phyloP scores from a whole-genome alignment of 64 coral and sea anemone species.

The Hydrozoanthus tunicans region DNA sequence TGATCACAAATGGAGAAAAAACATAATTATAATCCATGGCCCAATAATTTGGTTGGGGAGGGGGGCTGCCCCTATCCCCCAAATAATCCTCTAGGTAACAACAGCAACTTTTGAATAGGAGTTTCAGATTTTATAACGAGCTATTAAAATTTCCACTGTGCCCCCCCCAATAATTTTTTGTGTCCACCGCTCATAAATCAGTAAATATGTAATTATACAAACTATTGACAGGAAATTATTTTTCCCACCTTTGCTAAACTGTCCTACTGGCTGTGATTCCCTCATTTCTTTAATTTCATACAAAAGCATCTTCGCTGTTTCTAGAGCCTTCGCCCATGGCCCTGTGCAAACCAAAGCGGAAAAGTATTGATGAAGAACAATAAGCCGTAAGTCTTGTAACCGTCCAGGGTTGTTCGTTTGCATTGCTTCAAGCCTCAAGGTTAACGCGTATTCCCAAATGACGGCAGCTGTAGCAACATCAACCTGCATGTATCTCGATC shows the following conservation, averaged over 20 bases:
- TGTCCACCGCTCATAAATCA: no score
- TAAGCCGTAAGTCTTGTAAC: not conserved
- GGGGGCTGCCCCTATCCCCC: no score
- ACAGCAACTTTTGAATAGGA: no score
- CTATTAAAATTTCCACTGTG: no score
- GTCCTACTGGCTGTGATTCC: not conserved
- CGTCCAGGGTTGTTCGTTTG: not conserved
- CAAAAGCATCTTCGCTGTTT: conserved; percentile 27
- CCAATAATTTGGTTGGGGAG: no score
- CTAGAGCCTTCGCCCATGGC: conserved; percentile 1
- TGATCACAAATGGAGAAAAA: no score
- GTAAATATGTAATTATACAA: no score
- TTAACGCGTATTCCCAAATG: conserved; percentile 51
- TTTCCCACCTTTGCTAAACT: not conserved
- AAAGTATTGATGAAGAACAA: conserved; percentile 25
- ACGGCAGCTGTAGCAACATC: conserved; percentile 37
- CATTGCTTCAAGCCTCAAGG: not conserved
- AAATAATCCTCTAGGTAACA: no score
- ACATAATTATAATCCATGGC: no score
- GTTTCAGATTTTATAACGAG: no score
- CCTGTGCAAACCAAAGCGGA: not conserved
- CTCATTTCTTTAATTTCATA: conserved; percentile 3
- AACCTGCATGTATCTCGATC: conserved; percentile 16
- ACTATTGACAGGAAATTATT: no score
- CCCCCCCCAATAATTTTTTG: no score